Evolutionary conservation across 37 sponge, comb jelly and placozoan genomes (phyloP).

Genomic region (Hexactinellida sp.): DNA sequence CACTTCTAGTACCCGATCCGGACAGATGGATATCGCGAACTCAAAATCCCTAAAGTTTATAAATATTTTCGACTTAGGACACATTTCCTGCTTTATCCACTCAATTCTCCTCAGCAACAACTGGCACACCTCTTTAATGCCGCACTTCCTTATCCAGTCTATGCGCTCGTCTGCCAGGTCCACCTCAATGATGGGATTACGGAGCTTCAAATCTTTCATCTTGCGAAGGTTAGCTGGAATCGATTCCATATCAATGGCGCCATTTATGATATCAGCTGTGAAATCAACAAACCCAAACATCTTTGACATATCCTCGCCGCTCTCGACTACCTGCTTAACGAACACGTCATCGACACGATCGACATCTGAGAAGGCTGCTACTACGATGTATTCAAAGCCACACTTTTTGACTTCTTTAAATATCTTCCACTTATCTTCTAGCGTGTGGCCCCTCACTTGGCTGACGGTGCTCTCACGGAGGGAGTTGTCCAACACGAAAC

Average conservation of each 20-base stretch:
- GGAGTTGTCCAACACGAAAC: slow-evolving; percentile 36
- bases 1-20: slow-evolving; percentile 19
- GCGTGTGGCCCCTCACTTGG: slow-evolving; percentile 31
- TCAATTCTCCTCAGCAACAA: not conserved
- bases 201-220: slow-evolving; percentile 20
- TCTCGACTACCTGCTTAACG: not conserved
- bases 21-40: slow-evolving; percentile 9
- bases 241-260: not conserved
- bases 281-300: slow-evolving; percentile 25
- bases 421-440: slow-evolving; percentile 30
- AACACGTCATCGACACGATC: slow-evolving; percentile 31
- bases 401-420: slow-evolving; percentile 35
- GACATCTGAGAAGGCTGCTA: slow-evolving; percentile 29
- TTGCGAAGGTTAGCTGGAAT: slow-evolving; percentile 23
- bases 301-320: slow-evolving; percentile 22
- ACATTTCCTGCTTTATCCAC: slow-evolving; percentile 17
- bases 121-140: slow-evolving; percentile 15
- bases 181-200: slow-evolving; percentile 25
- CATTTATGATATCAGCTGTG: slow-evolving; percentile 15
- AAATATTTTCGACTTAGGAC: slow-evolving; percentile 11
- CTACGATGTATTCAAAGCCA: slow-evolving; percentile 24
- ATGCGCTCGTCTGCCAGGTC: slow-evolving; percentile 20
- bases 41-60: slow-evolving; percentile 30
- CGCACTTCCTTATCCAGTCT: slow-evolving; percentile 11
- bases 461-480: slow-evolving; percentile 38